phyloP scores from a whole-genome alignment of 2,113 vertebrate genomes.

The Cochlearius cochlearius region DNA sequence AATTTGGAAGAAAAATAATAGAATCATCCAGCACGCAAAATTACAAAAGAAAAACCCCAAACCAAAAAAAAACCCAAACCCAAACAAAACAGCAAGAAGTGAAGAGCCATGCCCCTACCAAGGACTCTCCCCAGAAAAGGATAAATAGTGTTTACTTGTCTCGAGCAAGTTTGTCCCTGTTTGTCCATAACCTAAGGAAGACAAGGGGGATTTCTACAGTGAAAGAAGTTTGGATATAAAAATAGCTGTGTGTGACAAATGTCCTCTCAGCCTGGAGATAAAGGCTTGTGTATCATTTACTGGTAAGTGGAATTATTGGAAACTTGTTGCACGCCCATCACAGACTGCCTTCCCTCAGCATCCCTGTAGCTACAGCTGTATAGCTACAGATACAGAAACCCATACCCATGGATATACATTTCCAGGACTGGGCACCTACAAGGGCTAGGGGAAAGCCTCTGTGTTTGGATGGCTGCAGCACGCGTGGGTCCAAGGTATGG shows the following conservation, averaged over 20 bases:
- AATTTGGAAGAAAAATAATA: background rate
- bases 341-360: rapidly evolving
- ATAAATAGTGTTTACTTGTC: background rate
- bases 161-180: background rate
- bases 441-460: background rate
- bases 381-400: background rate
- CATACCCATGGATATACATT: background rate
- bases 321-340: background rate
- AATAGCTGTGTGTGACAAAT: background rate
- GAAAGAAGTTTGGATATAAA: background rate
- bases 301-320: background rate
- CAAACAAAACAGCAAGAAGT: background rate
- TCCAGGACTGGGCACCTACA: background rate
- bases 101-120: background rate
- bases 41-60: background rate
- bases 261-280: background rate
- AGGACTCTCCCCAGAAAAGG: background rate
- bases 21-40: background rate
- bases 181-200: background rate
- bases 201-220: background rate
- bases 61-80: background rate
- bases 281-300: background rate
- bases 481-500: background rate
- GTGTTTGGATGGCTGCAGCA: background rate
- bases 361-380: background rate